Percentiles rank a stretch among this genome's conserved stretches.
Evolutionary conservation across 2,113 vertebrate genomes (phyloP).

Genomic region (Tautogolabrus adspersus): DNA sequence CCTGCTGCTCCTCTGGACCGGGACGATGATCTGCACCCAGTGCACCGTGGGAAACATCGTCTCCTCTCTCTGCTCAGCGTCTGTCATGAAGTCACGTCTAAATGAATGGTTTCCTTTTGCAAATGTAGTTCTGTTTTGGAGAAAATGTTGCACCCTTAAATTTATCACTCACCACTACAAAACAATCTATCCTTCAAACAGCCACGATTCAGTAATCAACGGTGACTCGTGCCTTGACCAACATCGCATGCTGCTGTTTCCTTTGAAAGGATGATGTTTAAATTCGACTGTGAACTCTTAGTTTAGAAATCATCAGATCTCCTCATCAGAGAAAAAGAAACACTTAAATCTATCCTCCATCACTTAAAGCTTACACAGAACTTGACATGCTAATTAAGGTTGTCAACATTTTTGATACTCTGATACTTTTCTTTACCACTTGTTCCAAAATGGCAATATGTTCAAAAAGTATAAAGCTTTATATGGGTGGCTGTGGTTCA

Average conservation of each 20-base stretch:
- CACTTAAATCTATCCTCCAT: too few species aligned
- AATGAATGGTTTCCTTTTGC: conserved; percentile 48
- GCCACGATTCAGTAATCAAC: conserved; percentile 36
- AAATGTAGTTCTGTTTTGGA: conserved; percentile 27
- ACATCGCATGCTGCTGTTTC: background rate
- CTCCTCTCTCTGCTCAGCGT: background rate
- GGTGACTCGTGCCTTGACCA: conserved; percentile 23
- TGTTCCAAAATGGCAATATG: too few species aligned
- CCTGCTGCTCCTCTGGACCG: conserved; percentile 53
- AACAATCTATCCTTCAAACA: conserved; percentile 20
- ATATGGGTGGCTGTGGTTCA: too few species aligned
- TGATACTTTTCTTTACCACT: too few species aligned
- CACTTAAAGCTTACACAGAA: too few species aligned
- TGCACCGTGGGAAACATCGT: conserved; percentile 61
- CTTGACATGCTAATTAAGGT: too few species aligned
- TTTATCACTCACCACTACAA: conserved; percentile 39
- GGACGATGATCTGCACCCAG: conserved; percentile 9
- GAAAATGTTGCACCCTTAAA: conserved; percentile 44
- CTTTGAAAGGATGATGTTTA: background rate
- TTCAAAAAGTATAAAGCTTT: too few species aligned
- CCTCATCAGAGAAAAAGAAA: too few species aligned
- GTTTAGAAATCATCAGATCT: background rate
- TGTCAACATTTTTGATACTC: too few species aligned
- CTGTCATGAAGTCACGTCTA: conserved; percentile 28
- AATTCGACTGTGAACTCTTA: background rate